phyloP scores from a whole-genome alignment of 2,797 vertebrate genomes.

The Lemur catta region DNA sequence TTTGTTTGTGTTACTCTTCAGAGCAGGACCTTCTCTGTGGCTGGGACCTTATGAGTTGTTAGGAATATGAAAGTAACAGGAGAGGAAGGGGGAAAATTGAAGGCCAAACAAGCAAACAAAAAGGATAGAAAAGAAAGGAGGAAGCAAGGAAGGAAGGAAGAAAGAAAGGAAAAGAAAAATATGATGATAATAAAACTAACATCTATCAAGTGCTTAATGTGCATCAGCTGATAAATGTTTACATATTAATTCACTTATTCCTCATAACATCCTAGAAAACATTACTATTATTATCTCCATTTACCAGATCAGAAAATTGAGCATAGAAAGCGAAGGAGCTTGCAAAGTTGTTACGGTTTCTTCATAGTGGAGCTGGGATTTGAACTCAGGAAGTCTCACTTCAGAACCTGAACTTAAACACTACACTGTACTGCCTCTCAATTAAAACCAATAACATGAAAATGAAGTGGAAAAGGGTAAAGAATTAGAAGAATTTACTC shows the following conservation, averaged over 20 bases:
- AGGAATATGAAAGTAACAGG: constrained; percentile 43
- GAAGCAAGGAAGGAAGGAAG: not conserved
- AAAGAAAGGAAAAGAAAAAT: not conserved
- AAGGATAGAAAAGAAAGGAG: not conserved
- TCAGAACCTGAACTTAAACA: not conserved
- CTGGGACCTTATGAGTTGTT: constrained; percentile 30
- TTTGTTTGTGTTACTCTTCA: constrained; percentile 55
- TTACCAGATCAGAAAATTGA: not conserved
- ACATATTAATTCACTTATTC: not conserved
- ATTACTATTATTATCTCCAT: not conserved
- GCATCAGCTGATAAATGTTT: not conserved
- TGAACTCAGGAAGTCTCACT: not conserved
- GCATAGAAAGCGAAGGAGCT: not conserved
- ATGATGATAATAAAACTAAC: not conserved
- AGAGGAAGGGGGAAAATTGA: constrained; percentile 4
- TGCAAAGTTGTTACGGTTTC: not conserved
- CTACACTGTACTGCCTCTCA: not conserved
- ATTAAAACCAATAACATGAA: not conserved
- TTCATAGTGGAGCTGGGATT: not conserved
- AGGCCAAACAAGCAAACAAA: constrained; percentile 29
- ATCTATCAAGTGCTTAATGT: not conserved
- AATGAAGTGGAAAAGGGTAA: constrained; percentile 18
- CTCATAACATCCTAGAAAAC: not conserved
- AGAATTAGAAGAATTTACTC: constrained; percentile 59
- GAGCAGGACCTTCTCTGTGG: not conserved